These are phyloP conservation scores for Periphyllus acericola DNA, from an alignment of 2,888 invertebrate species.

Conservation along the genomic window DNA sequence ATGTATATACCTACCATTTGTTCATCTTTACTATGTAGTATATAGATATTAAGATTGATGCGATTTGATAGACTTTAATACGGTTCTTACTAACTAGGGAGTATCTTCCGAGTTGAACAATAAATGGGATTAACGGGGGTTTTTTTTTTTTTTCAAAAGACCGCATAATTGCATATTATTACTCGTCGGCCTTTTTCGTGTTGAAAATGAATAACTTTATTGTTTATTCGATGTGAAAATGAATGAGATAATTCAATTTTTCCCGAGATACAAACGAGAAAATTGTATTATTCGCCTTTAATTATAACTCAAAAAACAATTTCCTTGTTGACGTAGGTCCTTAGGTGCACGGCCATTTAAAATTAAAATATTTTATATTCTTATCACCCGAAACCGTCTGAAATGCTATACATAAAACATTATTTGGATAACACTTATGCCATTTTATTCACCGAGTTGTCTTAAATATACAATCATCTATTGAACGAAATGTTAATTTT, in stretches of 20 bases:
- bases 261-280: neutral
- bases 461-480: neutral
- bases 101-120: neutral
- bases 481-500: neutral
- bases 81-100: neutral
- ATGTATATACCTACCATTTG: no score
- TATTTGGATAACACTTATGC: neutral
- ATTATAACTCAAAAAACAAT: neutral
- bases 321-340: neutral
- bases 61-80: neutral
- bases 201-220: constrained; percentile 1
- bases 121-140: constrained; percentile 7
- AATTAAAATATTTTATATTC: neutral
- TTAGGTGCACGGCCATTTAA: neutral
- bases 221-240: neutral
- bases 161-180: neutral
- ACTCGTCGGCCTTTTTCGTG: neutral
- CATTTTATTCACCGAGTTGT: neutral
- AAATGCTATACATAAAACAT: neutral
- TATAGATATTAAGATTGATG: neutral
- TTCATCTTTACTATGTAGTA: neutral
- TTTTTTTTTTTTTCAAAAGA: neutral
- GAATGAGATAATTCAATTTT: neutral
- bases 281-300: neutral
- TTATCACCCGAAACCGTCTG: neutral